Evolutionary conservation across 1,140 invertebrate species (phyloP).

Genomic region (Paraescarpia echinospica): DNA sequence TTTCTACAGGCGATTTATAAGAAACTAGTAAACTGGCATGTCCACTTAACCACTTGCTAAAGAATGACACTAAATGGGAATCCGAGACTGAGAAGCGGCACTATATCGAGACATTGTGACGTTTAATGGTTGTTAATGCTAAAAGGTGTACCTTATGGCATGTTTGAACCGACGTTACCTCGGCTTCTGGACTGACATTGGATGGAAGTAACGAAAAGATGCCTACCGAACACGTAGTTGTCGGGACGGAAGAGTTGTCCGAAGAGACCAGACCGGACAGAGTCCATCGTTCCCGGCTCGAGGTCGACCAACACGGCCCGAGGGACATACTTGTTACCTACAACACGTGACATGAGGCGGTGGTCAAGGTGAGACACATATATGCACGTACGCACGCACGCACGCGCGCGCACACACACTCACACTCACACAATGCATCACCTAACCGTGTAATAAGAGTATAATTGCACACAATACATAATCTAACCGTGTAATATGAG

Average conservation of each 20-base stretch:
- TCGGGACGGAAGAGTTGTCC: constrained; percentile 54
- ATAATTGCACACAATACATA: too few relatives aligned
- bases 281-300: constrained; percentile 56
- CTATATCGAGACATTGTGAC: background rate
- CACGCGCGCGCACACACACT: too few relatives aligned
- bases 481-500: too few relatives aligned
- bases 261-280: constrained; percentile 52
- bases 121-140: too few relatives aligned
- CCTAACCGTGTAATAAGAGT: too few relatives aligned
- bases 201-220: background rate
- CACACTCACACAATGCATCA: too few relatives aligned
- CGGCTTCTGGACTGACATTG: background rate
- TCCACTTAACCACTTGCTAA: background rate
- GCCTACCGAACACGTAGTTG: constrained; percentile 48
- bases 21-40: background rate
- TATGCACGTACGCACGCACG: too few relatives aligned
- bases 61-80: background rate
- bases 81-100: background rate
- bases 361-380: background rate
- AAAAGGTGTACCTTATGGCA: too few relatives aligned
- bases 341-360: background rate
- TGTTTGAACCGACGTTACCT: background rate
- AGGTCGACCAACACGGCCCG: constrained; percentile 80
- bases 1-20: too few relatives aligned
- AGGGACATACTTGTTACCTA: constrained; percentile 81